Base-by-base conservation (phyloP, 2,888 invertebrate species). In the Strigamia crassipes region DNA sequence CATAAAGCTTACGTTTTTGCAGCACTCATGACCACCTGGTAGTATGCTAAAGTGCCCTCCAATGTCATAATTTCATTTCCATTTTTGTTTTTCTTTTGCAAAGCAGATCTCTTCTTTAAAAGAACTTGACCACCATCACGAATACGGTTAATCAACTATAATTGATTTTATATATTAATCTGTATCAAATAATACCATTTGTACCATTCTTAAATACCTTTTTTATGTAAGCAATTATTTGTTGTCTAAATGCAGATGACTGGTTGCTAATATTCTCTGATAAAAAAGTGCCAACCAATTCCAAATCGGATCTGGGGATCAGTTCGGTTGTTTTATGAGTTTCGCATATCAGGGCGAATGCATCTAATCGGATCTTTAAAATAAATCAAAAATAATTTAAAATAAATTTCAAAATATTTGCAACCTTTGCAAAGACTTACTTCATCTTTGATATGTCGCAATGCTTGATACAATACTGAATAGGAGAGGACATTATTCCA, bases 271-370 rank as follows among this genome's bases (percentile, higher is more conserved):
- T 89, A 88, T 95, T 95, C 86, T 92, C 91, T 21, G 89, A 87
- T 46, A 95, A 86, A 87, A 92, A 94, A 46, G 88, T 87, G 12
- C 91, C 86, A 31, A 94, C 88, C 18, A 92, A 89, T 1, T 90
- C 86, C 46, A 95, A 89, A 86, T 96, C 95, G 66, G 88, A 88
- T 0, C 86, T 82, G 0, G 89, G 86, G 84, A 94, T 91, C 13
- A 89, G 84, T 86, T 94, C 93, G 1, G 95, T 94, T 1, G 91
- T 91, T 86, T 93, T 93, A 80, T 91, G 86, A 83, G 92, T 92
- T 85, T 94, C 94, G 80, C 93, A 92, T 42, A 96, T 87, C 23
- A 95, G 88, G 0, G 91, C 90, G 80, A 95, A 89, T 0, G 92
- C 91, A 84, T 92, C 90, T 9, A 94, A 88, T 34, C 94, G 90